Base-by-base conservation (phyloP, 1,140 invertebrate species). In the Lordiphosa clarofinis region DNA sequence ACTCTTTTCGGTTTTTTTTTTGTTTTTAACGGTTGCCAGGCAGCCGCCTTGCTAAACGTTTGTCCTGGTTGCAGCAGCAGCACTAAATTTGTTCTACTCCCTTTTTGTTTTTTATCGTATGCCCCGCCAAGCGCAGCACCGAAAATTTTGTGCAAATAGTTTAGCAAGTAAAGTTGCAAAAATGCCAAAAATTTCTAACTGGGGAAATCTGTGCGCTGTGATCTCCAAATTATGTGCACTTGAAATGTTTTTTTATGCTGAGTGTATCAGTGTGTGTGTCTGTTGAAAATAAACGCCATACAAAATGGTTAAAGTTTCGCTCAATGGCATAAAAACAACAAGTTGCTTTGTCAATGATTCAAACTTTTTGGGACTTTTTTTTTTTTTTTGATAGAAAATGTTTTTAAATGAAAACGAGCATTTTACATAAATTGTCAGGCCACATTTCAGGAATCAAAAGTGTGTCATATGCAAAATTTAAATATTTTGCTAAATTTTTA, bases 121-220 rank as follows among this genome's bases (percentile, higher is more conserved):
- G 53, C 48, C 42, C 49, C 55, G 55, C 61, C 65, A 54, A 64
- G 66, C 61, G 47, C 60, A 60, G 55, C 70, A n/a, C 57, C 52
- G 38, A 52, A 82, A 75, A 75, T 72, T 76, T 68, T 56, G 21
- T 56, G 21, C 39, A 82, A 81, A 81, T 76, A 82, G 75, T 81
- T 81, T 76, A 71, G 71, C 75, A 67, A 79, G 71, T 75, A 71
- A 71, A 81, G 67, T 79, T 82, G 66, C 76, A 68, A 75, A 75
- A 72, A 82, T 81, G 62, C 75, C 67, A 75, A 81, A 75, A 60
- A 82, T 67, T 56, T 62, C 8, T 42, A 36, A 39, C 12, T 31
- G 9, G 1, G 19, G 43, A 79, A 75, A 71, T 82, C 71, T 58
- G 43, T 67, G 65, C 70, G 58, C 69, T 64, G 52, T 48, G 71